Evolutionary conservation across 2,113 vertebrate genomes (phyloP), one percentile per base, ranked within the genome.

Genomic region (Rhipidura dahli): DNA sequence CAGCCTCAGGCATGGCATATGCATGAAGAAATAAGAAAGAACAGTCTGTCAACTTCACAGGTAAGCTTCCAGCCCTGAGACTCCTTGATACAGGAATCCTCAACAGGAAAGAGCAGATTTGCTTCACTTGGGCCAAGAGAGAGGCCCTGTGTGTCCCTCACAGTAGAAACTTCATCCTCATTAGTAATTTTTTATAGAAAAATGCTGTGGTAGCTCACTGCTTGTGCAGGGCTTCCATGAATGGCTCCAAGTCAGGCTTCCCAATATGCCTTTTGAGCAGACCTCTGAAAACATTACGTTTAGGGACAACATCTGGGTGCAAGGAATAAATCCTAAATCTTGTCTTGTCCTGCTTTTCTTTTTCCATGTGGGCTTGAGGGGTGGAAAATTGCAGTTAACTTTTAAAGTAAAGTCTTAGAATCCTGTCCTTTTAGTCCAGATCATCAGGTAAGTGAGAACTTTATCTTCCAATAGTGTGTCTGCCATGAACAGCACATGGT

Each of bases 241-340:
- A 73, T 2, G 2, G 7, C 44, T 87, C 28, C 4, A 4, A 61
- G 42, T 50, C 39, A 68, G 44, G 13, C 28, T 63, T 71, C 35
- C 49, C 61, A 42, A 10, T 9, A 68, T 18, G 7, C 7, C 9
- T 37, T n/a, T 16, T 69, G 23, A 87, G 22, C 33, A 69, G 39
- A 63, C 5, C 7, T 40, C 61, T 80, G 66, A 60, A 77, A 81
- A 7, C 0, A 1, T 44, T 37, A 18, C 15, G 15, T 33, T 50
- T 17, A 40, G 45, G 11, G 15, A 24, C 31, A 72, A n/a, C 30
- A 9, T 77, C 19, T 2, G 4, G 24, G 15, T 0, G 0, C 31
- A 42, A 71, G 31, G 28, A 78, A 68, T 65, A 70, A 69, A 51
- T 57, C 30, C 31, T 70, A 13, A 39, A 16, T 23, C 35, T 90